phyloP scores from a whole-genome alignment of 2,888 invertebrate genomes.

The Fissipunctia ypsillon region DNA sequence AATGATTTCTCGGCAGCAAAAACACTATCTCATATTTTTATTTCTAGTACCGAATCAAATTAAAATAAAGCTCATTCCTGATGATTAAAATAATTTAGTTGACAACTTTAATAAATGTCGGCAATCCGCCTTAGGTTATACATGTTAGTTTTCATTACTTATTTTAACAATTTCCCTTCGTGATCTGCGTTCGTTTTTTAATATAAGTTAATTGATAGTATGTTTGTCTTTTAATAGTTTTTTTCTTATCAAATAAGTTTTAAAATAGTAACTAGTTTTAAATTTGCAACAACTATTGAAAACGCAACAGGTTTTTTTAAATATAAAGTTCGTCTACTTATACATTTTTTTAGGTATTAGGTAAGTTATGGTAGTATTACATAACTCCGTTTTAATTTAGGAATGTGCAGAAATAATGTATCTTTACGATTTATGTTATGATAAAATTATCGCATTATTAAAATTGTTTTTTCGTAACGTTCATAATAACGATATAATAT shows the following conservation, averaged over 20 bases:
- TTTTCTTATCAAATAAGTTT: conserved; percentile 15
- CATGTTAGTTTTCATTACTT: conserved; percentile 31
- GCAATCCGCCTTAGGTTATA: conserved; percentile 78
- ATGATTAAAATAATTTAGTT: conserved; percentile 41
- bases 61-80: conserved; percentile 32
- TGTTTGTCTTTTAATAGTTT: background rate
- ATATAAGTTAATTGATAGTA: conserved; percentile 2
- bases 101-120: conserved; percentile 70
- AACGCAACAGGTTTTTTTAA: conserved; percentile 42
- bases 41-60: background rate
- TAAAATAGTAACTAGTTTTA: conserved; percentile 7
- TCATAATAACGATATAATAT: conserved; percentile 36
- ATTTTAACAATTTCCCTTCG: conserved; percentile 7
- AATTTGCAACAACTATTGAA: conserved; percentile 29
- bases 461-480: background rate
- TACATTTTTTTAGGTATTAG: background rate
- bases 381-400: background rate
- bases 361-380: background rate
- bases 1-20: background rate
- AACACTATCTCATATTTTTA: background rate
- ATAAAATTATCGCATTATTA: background rate
- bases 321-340: background rate
- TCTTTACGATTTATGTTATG: conserved; percentile 1
- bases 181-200: conserved; percentile 25
- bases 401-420: conserved; percentile 19